A percentile compares a stretch with the other conserved stretches of the same genome.
phyloP scores from a whole-genome alignment of 2,888 invertebrate genomes.

The Zootermopsis nevadensis region DNA sequence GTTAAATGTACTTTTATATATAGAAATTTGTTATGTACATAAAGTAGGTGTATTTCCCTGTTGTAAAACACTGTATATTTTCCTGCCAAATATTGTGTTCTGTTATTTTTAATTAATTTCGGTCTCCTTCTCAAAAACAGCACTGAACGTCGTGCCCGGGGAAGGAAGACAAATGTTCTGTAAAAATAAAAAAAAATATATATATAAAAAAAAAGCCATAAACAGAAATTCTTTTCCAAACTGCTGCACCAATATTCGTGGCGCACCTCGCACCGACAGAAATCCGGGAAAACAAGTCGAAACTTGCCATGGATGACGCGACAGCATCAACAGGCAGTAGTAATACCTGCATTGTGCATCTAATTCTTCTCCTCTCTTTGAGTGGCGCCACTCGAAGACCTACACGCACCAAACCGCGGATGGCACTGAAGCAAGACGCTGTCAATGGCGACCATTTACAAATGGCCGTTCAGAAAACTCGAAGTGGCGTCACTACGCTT shows the following conservation, averaged over 20 bases:
- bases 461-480: neutral
- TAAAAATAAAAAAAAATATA: constrained; percentile 46
- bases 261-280: constrained; percentile 51
- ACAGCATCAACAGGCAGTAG: constrained; percentile 49
- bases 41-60: constrained; percentile 46
- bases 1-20: constrained; percentile 34
- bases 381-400: constrained; percentile 44
- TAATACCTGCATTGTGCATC: constrained; percentile 55
- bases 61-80: constrained; percentile 50
- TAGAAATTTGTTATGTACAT: constrained; percentile 46
- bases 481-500: constrained; percentile 42
- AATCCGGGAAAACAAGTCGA: constrained; percentile 54
- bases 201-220: constrained; percentile 46
- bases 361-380: constrained; percentile 44
- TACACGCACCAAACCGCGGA: neutral
- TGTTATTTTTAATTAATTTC: constrained; percentile 53
- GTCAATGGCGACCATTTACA: neutral
- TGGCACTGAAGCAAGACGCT: neutral
- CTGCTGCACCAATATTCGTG: constrained; percentile 53
- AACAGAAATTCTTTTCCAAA: constrained; percentile 48
- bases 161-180: constrained; percentile 58
- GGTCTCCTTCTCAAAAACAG: constrained; percentile 59
- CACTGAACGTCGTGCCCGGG: constrained; percentile 67
- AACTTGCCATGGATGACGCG: constrained; percentile 53
- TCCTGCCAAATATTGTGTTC: constrained; percentile 52